phyloP scores from a whole-genome alignment of 2,113 vertebrate species.

The Gymnocephalus cernua region DNA sequence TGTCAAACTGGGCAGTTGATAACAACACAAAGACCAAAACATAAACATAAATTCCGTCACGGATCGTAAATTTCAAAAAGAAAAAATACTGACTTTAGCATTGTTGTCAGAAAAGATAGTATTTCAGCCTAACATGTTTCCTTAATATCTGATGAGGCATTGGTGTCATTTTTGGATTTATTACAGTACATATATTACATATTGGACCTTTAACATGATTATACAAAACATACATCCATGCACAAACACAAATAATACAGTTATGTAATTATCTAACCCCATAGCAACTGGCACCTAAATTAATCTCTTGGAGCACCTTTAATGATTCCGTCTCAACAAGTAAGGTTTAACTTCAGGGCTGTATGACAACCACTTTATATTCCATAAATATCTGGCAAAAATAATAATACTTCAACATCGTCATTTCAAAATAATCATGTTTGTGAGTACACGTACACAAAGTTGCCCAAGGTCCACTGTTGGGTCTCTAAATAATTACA shows the following conservation, averaged over 20 bases:
- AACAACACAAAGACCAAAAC: no score
- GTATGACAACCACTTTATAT: neutral
- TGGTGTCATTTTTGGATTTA: no score
- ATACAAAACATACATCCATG: neutral
- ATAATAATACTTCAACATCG: neutral
- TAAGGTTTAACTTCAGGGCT: neutral
- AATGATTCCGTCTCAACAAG: neutral
- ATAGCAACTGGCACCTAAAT: neutral
- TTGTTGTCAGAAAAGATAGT: no score
- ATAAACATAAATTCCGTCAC: no score
- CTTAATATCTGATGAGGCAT: no score
- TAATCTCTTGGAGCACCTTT: neutral
- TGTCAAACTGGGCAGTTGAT: no score
- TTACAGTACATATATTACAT: no score
- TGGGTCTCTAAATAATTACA: constrained; percentile 35
- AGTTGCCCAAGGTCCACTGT: constrained; percentile 27
- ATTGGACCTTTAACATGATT: no score
- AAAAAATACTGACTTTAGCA: no score
- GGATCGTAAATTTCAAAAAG: no score
- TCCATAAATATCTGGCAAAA: neutral
- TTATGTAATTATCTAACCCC: no score
- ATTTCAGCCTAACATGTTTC: no score
- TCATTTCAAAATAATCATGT: constrained; percentile 12
- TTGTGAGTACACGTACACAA: neutral
- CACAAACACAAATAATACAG: neutral